Evolutionary conservation across 2,113 vertebrate genomes (phyloP).

Genomic region (Pica pica): DNA sequence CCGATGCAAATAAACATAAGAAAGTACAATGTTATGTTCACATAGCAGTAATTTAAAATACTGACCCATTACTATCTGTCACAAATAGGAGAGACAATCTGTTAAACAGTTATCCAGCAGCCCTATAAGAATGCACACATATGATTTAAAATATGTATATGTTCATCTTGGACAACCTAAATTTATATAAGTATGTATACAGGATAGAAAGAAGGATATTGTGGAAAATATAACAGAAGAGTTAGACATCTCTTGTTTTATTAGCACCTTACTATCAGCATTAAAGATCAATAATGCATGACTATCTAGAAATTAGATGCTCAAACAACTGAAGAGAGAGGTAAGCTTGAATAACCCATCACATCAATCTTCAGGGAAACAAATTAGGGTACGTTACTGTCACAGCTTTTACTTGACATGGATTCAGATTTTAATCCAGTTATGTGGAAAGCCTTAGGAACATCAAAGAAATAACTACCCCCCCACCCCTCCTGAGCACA

Average conservation of each 20-base stretch:
- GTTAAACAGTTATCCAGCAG: background rate
- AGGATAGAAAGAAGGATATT: background rate
- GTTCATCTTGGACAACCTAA: background rate
- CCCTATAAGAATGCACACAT: background rate
- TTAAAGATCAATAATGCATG: background rate
- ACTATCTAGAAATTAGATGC: background rate
- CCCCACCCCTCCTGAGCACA: background rate
- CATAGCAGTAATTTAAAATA: background rate
- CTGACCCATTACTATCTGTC: background rate
- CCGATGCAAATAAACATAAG: background rate
- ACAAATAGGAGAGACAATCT: background rate
- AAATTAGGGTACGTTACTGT: background rate
- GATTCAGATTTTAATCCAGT: conserved; percentile 12
- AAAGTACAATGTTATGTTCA: background rate
- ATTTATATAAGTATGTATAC: background rate
- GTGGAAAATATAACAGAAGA: background rate
- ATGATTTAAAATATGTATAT: background rate
- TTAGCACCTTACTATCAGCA: background rate
- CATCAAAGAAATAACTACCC: background rate
- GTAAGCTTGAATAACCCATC: background rate
- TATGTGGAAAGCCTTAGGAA: background rate
- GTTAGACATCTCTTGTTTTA: background rate
- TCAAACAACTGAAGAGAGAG: background rate
- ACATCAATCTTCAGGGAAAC: background rate
- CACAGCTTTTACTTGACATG: background rate